phyloP scores from a whole-genome alignment of 2,888 invertebrate genomes.

The Tubulanus polymorphus region DNA sequence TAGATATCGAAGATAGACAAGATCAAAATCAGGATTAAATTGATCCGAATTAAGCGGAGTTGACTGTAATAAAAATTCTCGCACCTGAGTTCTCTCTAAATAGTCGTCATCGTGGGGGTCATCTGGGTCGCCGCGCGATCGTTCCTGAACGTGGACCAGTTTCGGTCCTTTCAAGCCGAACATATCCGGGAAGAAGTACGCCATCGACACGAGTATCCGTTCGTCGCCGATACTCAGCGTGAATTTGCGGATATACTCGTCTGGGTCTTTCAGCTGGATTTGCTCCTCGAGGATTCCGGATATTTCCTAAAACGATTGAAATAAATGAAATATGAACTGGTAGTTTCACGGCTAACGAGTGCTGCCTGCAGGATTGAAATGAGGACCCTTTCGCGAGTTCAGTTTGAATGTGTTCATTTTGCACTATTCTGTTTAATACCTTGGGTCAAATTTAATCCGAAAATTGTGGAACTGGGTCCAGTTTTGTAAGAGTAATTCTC shows the following conservation, averaged over 20 bases:
- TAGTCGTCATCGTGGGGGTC: slow-evolving; percentile 93
- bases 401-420: too few relatives aligned
- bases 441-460: too few relatives aligned
- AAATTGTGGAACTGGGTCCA: too few relatives aligned
- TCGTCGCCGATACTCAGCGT: slow-evolving; percentile 78
- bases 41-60: too few relatives aligned
- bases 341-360: too few relatives aligned
- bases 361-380: too few relatives aligned
- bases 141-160: slow-evolving; percentile 58
- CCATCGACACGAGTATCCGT: slow-evolving; percentile 83
- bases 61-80: too few relatives aligned
- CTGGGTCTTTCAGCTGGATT: slow-evolving; percentile 47
- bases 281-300: slow-evolving; percentile 70
- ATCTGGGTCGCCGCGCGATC: slow-evolving; percentile 75
- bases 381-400: too few relatives aligned
- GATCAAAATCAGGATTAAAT: too few relatives aligned
- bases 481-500: too few relatives aligned
- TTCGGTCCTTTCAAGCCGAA: slow-evolving; percentile 63
- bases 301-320: slow-evolving; percentile 60
- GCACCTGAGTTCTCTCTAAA: slow-evolving; percentile 70
- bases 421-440: too few relatives aligned
- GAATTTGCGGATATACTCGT: slow-evolving; percentile 41
- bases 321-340: background rate
- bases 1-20: too few relatives aligned
- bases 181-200: slow-evolving; percentile 80